These are phyloP conservation scores for Platycercus adscitus DNA, from an alignment of 2,113 vertebrate genomes.

Conservation along the genomic window DNA sequence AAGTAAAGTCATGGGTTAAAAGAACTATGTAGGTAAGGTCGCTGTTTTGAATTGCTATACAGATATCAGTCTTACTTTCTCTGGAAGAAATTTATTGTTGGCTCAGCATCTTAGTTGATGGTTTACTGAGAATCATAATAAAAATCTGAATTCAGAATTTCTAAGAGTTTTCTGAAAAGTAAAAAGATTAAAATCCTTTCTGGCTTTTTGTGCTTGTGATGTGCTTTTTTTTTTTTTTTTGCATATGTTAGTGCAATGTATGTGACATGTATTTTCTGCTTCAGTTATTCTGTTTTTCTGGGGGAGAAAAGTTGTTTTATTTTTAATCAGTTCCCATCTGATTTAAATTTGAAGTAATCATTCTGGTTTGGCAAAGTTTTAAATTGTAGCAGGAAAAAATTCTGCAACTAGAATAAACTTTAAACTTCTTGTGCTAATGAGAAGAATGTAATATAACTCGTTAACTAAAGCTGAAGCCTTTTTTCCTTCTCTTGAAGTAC, in stretches of 20 bases:
- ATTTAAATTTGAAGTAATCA: conserved; percentile 55
- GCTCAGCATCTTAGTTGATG: not conserved
- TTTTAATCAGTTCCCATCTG: not conserved
- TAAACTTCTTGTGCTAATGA: not conserved
- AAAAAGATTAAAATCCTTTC: not conserved
- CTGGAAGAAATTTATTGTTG: conserved; percentile 17
- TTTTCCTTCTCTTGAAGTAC: conserved; percentile 25
- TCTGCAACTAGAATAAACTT: conserved; percentile 37
- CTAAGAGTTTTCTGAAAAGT: not conserved
- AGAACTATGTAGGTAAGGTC: not conserved
- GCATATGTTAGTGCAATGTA: not conserved
- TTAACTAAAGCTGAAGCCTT: not conserved
- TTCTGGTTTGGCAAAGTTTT: conserved; percentile 8
- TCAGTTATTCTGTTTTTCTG: not conserved
- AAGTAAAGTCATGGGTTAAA: not conserved
- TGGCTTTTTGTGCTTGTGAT: not conserved
- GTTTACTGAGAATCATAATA: not conserved
- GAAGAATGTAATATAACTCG: not conserved
- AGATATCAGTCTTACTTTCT: not conserved
- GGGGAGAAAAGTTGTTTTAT: not conserved
- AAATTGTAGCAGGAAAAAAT: conserved; percentile 21
- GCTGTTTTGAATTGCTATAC: conserved; percentile 8
- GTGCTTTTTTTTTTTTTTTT: not conserved
- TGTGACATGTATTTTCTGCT: not conserved
- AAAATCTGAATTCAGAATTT: not conserved